Conservation (phyloP, 2,797 vertebrate species). For the Toxotes lorentzi region DNA sequence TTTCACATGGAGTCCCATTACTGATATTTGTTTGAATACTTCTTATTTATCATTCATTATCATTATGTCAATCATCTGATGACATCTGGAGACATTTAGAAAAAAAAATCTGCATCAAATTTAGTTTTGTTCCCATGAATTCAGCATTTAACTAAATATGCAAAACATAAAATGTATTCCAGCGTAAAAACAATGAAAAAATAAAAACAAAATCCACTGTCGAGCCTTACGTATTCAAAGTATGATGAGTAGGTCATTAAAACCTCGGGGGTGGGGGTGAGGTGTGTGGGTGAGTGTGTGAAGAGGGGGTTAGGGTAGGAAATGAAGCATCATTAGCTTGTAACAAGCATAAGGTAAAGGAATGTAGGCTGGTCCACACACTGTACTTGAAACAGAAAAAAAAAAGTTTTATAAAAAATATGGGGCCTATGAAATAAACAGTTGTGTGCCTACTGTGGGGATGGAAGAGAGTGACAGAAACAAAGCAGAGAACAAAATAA, state of each 20-base stretch:
- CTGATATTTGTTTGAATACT: neutral
- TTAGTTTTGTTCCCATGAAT: neutral
- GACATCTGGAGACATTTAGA: constrained; percentile 3
- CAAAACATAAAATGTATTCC: constrained; percentile 29
- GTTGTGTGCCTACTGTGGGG: constrained; percentile 2
- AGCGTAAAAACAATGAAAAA: constrained; percentile 44
- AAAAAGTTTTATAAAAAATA: neutral
- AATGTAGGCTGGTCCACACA: constrained; percentile 13
- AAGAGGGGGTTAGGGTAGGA: neutral
- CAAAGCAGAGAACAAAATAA: constrained; percentile 33
- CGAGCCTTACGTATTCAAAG: constrained; percentile 8
- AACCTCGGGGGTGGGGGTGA: neutral
- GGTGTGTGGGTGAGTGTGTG: too few relatives aligned
- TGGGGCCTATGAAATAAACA: constrained; percentile 29
- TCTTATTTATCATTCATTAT: neutral
- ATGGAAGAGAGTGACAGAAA: constrained; percentile 22
- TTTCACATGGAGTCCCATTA: neutral
- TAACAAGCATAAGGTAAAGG: constrained; percentile 33
- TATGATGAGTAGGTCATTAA: constrained; percentile 14
- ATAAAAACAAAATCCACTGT: constrained; percentile 1
- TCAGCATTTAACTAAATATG: constrained; percentile 7
- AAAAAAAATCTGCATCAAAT: neutral
- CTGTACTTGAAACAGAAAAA: constrained; percentile 2
- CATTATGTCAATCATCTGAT: neutral
- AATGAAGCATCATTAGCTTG: constrained; percentile 13